Conservation (phyloP, 2,797 vertebrate species). For the Psittacula echo region DNA sequence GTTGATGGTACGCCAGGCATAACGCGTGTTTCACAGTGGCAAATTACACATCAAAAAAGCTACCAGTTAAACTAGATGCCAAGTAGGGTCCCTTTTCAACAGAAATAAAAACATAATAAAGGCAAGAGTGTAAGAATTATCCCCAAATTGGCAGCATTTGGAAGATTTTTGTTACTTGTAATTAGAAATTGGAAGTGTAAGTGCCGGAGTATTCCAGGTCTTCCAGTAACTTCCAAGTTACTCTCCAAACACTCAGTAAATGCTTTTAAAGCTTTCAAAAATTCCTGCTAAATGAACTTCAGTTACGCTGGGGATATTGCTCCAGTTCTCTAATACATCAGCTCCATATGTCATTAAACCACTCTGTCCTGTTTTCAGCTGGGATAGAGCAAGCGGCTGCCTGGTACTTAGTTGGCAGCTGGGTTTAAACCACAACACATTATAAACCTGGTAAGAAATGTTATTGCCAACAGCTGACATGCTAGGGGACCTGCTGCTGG, state of each 20-base stretch:
- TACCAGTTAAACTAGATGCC: background rate
- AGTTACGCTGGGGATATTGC: background rate
- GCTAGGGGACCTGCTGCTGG: background rate
- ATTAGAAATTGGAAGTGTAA: slow-evolving; percentile 2
- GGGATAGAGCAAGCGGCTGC: background rate
- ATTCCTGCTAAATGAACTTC: background rate
- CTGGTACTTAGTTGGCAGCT: background rate
- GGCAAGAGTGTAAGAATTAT: background rate
- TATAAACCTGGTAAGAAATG: background rate
- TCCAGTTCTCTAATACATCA: background rate
- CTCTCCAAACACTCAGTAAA: background rate
- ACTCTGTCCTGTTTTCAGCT: background rate
- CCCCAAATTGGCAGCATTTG: background rate
- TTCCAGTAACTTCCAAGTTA: too few relatives aligned
- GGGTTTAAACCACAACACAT: background rate
- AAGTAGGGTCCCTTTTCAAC: background rate
- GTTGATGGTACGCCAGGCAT: slow-evolving; percentile 19
- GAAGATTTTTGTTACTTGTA: background rate
- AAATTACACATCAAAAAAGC: background rate
- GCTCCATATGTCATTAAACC: background rate
- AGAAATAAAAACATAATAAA: background rate
- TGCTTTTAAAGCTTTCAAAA: slow-evolving; percentile 6
- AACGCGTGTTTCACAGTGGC: background rate
- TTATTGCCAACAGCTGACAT: background rate
- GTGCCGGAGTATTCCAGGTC: background rate